Base-by-base conservation (phyloP, 2,888 invertebrate species). In the Drosophila incognita region DNA sequence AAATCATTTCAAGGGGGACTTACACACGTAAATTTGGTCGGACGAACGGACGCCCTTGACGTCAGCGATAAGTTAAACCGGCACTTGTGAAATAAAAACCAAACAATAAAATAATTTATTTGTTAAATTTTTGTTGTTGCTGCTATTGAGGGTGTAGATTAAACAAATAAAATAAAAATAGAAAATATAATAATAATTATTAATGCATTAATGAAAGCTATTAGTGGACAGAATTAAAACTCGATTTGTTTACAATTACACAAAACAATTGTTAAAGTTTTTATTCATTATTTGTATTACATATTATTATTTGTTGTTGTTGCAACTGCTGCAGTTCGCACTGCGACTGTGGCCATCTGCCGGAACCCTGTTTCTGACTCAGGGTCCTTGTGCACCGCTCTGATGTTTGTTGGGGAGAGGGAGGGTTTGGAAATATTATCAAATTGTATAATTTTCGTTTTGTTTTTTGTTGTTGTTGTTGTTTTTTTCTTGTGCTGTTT, bases 231-330 rank as follows among this genome's bases (percentile, higher is more conserved):
- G 21, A 70, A 54, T 46, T 15, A 54, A 27, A 42, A 53, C 18
- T 36, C 59, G 18, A 21, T 49, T 71, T 61, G 62, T 79, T 87
- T 92, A 93, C 93, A 93, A 93, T 93, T 93, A 93, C 93, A 93
- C 93, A 93, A 93, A 93, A 93, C 93, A 93, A 92, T 93, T 92
- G 92, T 93, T 92, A 92, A 93, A 92, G 85, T 90, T 92, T 91
- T 92, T 90, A 92, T 93, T 92, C 91, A 92, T 92, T 90, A 90
- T 84, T 92, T 88, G 84, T 86, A 88, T 89, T 88, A 79, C 78
- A 79, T 88, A 77, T 80, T 90, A 69, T 85, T 81, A 71, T 80
- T 73, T 79, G 72, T 74, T 82, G 63, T 66, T 74, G 69, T 65
- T 69, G 81, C 38, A 61, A 48, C 65, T 52, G 38, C 35, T 58